Percentiles rank a stretch among this genome's conserved stretches.
phyloP scores from a whole-genome alignment of 2,888 invertebrate genomes.

The Phlogophora meticulosa region DNA sequence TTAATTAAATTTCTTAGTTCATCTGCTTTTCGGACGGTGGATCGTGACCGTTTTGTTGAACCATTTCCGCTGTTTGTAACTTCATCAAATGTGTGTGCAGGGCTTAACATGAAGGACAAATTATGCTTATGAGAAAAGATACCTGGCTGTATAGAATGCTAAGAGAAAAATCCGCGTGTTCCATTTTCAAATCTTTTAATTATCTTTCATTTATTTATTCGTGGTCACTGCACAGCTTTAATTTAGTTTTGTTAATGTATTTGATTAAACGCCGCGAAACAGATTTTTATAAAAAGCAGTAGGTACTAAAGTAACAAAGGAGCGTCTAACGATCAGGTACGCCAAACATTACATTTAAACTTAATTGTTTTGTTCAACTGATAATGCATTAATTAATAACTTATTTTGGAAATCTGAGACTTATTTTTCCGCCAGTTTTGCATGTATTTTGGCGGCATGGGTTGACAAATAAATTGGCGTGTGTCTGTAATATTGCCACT shows the following conservation, averaged over 20 bases:
- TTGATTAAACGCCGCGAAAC: too few species aligned
- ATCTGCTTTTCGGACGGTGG: too few species aligned
- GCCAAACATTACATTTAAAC: too few species aligned
- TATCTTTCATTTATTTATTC: not conserved
- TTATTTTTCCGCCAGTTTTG: too few species aligned
- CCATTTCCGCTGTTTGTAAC: not conserved
- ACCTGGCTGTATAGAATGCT: not conserved
- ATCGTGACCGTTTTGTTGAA: constrained; percentile 4
- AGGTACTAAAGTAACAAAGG: not conserved
- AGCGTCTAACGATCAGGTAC: not conserved
- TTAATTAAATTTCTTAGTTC: constrained; percentile 12
- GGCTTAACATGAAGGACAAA: not conserved
- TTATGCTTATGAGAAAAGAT: not conserved
- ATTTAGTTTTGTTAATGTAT: not conserved
- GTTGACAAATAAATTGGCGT: too few species aligned
- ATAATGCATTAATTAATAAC: too few species aligned
- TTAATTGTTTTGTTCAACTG: too few species aligned
- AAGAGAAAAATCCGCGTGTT: not conserved
- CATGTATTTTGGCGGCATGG: too few species aligned
- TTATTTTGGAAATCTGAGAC: too few species aligned
- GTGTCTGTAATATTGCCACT: too few species aligned
- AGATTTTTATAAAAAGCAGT: not conserved
- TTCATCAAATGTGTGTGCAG: not conserved
- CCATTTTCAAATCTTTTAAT: not conserved
- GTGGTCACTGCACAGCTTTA: not conserved